phyloP scores from a whole-genome alignment of 2,113 vertebrate genomes.

The Ciconia maguari region DNA sequence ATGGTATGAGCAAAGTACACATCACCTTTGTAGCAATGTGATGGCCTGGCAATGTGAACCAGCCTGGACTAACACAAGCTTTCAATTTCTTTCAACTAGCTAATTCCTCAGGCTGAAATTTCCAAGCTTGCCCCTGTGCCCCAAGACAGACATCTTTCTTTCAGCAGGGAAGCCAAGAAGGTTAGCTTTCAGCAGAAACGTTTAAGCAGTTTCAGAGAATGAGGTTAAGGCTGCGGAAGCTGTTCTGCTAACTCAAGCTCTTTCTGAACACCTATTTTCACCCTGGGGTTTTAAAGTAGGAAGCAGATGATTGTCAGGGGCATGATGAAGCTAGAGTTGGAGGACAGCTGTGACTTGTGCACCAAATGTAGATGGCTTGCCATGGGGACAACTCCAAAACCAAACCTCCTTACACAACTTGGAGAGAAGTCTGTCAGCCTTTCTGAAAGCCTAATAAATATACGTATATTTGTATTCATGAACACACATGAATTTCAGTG shows the following conservation, averaged over 20 bases:
- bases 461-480: accelerated
- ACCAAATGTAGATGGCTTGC: too few relatives aligned
- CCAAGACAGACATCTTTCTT: background rate
- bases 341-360: background rate
- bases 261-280: background rate
- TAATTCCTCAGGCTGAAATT: background rate
- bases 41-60: background rate
- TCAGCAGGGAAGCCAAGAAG: background rate
- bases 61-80: background rate
- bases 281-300: background rate
- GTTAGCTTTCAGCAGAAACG: background rate
- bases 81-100: background rate
- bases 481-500: background rate
- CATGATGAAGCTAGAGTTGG: accelerated
- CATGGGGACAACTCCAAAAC: background rate
- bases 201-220: background rate
- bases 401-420: background rate
- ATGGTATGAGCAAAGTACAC: background rate
- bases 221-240: background rate
- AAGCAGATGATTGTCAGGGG: background rate
- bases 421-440: background rate
- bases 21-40: background rate
- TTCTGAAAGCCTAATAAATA: background rate
- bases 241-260: background rate
- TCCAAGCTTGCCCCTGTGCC: background rate